Base-by-base conservation (phyloP, 2,797 vertebrate species). In the Aldrovandia affinis region DNA sequence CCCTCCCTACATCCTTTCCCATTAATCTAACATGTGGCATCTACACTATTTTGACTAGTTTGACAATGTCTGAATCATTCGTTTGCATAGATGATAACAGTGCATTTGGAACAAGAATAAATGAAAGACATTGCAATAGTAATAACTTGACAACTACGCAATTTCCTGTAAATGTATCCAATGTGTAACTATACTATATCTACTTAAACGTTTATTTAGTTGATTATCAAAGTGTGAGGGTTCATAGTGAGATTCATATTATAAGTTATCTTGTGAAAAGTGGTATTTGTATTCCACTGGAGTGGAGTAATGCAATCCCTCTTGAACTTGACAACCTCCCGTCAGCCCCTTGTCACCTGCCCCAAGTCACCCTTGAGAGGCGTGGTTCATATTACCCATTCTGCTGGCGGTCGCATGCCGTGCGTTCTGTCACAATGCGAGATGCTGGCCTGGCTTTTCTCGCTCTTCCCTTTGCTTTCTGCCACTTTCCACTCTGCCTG, bases 401-500 rank as follows among this genome's bases (percentile, higher is more conserved):
- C 73, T 77, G 73, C 39, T 47, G 36, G 68, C 5, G 33, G 33
- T 20, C 68, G 42, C 73, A 77, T 77, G 52, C 59, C 84, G 82
- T 81, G 86, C 82, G 86, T 89, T 89, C 87, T 89, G 89, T 89
- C 78, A 88, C 90, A 90, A 90, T 89, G 77, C 91, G 89, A 81
- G 83, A 83, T 83, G 88, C 68, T 88, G 80, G 81, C 83, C 86
- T 83, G 63, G 83, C 89, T 89, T 87, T 87, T 75, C 87, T 84
- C 86, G 83, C 87, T 84, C 90, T 86, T 88, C 78, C 88, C 36
- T 39, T 18, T 30, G 5, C 68, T 1, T 42, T 73, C 14, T 18
- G 22, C 65, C 30, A 18, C 92, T 95, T 95, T 95, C 94, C 95
- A 92, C 85, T 91, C 78, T 47, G 87, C 89, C 87, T 94, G 94